Evolutionary conservation across 2,113 vertebrate species (phyloP), one percentile per base, ranked within the genome.

Genomic region (Hemiscyllium ocellatum): DNA sequence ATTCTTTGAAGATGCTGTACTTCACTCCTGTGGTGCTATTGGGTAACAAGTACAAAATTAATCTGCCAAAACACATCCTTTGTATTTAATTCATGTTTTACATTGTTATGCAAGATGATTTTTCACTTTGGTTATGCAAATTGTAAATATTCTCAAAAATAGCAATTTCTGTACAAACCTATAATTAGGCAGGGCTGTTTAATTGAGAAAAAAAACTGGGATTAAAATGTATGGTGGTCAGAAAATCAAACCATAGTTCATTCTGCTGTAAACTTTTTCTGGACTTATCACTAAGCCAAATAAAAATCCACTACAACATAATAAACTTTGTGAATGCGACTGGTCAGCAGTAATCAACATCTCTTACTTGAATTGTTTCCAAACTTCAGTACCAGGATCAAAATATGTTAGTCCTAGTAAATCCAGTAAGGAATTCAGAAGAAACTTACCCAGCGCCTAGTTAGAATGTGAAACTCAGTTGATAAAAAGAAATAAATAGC

Each of bases 81-180:
- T 50, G 52, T 95, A 52, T 42, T 29, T 50, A 12, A 95, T 61
- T n/a, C 52, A 56, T 24, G 24, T 89, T 13, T 89, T 89, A 56
- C 29, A 42, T 83, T 61, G n/a, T 93, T 93, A n/a, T 66, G n/a
- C 89, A 93, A 68, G 61, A 37, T 20, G 97, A 98, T 98, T 98
- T 98, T 98, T 97, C 98, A 98, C 97, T 98, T 98, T 98, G 98
- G 97, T 98, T 98, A 98, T 98, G 97, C 97, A 98, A 97, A 98
- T 98, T 98, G 98, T 98, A 98, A 97, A 95, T 95, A 95, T 50
- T 72, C 26, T 22, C 42, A 76, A 47, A 70, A 94, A 94, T 94
- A 26, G 10, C 6, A 70, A 98, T 98, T 98, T 98, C 98, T 98
- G 98, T 98, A 98, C 97, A 98, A 98, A 98, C 97, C 98, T 98